Evolutionary conservation across 2,797 vertebrate species (phyloP).

Genomic region (Echeneis naucrates): DNA sequence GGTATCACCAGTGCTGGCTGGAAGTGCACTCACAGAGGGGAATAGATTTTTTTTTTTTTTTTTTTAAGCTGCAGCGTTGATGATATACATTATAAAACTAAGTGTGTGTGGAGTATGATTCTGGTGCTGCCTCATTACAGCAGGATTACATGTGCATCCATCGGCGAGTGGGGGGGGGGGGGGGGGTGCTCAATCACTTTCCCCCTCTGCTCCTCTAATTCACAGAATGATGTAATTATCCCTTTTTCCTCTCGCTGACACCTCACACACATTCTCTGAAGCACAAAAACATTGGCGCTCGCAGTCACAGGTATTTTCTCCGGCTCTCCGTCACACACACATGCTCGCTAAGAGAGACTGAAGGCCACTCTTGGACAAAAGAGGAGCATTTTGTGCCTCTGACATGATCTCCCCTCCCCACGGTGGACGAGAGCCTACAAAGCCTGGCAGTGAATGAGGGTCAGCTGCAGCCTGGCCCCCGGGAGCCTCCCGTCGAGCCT

Average conservation of each 20-base stretch:
- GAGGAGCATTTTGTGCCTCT: constrained; percentile 75
- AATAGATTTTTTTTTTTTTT: constrained; percentile 7
- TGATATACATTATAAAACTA: constrained; percentile 72
- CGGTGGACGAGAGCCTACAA: constrained; percentile 83
- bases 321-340: constrained; percentile 39
- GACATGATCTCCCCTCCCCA: constrained; percentile 76
- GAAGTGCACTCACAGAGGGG: constrained; percentile 43
- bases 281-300: constrained; percentile 54
- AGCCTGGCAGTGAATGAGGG: constrained; percentile 87
- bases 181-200: constrained; percentile 49
- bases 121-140: constrained; percentile 71
- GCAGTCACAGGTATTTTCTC: constrained; percentile 65
- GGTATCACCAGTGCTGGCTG: constrained; percentile 35
- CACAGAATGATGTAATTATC: constrained; percentile 76
- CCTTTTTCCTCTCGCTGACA: constrained; percentile 40
- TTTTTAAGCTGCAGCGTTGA: constrained; percentile 46
- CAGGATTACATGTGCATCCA: constrained; percentile 75
- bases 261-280: constrained; percentile 46
- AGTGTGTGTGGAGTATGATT: constrained; percentile 70
- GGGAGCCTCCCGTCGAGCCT: constrained; percentile 85
- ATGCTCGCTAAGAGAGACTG: constrained; percentile 46
- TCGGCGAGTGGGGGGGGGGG: constrained; percentile 21
- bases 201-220: constrained; percentile 61
- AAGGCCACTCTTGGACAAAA: constrained; percentile 76
- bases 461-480: constrained; percentile 87